Base-by-base conservation (phyloP, 1,140 invertebrate genomes). In the Stenopsyche tienmushanensis region DNA sequence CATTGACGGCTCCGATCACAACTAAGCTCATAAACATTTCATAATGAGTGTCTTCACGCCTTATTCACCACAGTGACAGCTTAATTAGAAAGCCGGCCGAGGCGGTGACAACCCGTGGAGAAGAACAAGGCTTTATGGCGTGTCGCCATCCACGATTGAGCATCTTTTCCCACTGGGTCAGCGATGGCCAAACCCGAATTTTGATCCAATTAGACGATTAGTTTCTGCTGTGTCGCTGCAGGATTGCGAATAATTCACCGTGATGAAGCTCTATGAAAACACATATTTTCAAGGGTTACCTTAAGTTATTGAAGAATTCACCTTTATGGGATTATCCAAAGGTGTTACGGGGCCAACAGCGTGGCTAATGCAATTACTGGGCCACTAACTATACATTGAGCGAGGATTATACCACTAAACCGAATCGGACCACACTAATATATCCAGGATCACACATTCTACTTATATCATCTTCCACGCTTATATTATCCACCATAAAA, bases 31-130 rank as follows among this genome's bases (percentile, higher is more conserved):
- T 53, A 57, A 57, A 57, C 29, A 57, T 57, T 41, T 57, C 54
- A 57, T 57, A 57, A 57, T 42, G 54, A 57, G 54, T 34, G 29
- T 34, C 29, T 34, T 34, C 29, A 34, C 29, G 29, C 29, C 54
- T n/a, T 9, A 17, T 42, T 42, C 54, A 9, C 34, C n/a, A 42
- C 34, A 57, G 34, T 57, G 54, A 57, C 54, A 42, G 54, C 54
- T 57, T 57, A 57, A 57, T 57, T 57, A 57, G 54, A 57, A 42
- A 57, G 34, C 39, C 15, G 29, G 54, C 39, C 29, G 21, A 18
- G 7, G 29, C 41, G 34, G 29, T 57, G 54, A 57, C 54, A 57
- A 39, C 1, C 29, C 29, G 29, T n/a, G n/a, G n/a, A n/a, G n/a
- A n/a, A n/a, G n/a, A n/a, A 34, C 29, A 13, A 34, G 29, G 13